Conservation (phyloP, 2,797 vertebrate genomes). For the Chaetophractus vellerosus region DNA sequence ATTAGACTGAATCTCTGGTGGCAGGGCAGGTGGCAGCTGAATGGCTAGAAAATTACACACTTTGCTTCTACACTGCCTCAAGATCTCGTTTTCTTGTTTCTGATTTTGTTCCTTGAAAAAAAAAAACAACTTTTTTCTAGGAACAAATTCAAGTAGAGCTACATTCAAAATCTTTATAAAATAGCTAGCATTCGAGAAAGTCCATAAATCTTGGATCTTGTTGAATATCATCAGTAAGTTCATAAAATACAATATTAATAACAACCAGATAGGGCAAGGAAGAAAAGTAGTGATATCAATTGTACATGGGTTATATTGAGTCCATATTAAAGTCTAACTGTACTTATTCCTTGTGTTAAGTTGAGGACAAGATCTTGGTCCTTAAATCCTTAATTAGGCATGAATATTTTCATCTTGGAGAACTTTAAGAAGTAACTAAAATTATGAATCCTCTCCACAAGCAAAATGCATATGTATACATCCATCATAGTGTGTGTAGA, state of each 20-base stretch:
- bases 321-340: constrained; percentile 40
- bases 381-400: background rate
- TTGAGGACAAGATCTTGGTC: constrained; percentile 53
- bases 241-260: constrained; percentile 67
- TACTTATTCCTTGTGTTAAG: background rate
- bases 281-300: background rate
- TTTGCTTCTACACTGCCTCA: constrained; percentile 81
- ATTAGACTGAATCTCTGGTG: constrained; percentile 88
- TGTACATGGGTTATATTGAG: constrained; percentile 18
- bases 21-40: constrained; percentile 88
- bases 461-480: constrained; percentile 33
- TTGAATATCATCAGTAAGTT: constrained; percentile 32
- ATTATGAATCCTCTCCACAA: constrained; percentile 8
- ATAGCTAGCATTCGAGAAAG: constrained; percentile 75
- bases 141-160: constrained; percentile 67
- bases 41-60: constrained; percentile 86
- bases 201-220: constrained; percentile 55
- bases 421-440: constrained; percentile 48
- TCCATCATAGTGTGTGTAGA: background rate
- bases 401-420: constrained; percentile 52
- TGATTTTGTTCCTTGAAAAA: constrained; percentile 67
- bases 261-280: background rate
- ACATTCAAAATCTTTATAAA: constrained; percentile 77
- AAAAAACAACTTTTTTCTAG: constrained; percentile 36
- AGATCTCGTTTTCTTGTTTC: constrained; percentile 74